phyloP scores from a whole-genome alignment of 2,888 invertebrate species.

The Formica aserva region DNA sequence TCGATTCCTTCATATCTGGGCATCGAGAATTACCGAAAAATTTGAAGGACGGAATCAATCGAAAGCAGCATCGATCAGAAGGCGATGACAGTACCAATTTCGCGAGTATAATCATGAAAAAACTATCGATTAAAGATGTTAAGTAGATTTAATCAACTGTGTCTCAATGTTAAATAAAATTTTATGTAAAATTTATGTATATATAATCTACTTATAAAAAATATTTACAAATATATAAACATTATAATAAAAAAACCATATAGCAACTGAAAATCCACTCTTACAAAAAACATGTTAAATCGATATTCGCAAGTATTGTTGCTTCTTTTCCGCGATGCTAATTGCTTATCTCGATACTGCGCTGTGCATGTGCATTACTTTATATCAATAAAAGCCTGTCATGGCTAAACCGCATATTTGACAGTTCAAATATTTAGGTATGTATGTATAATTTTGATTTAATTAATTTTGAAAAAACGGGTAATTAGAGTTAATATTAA shows the following conservation, averaged over 20 bases:
- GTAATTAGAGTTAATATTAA: too few species aligned
- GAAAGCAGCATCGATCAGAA: constrained; percentile 37
- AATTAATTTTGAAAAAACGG: too few species aligned
- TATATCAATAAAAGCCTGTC: too few species aligned
- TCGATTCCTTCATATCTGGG: constrained; percentile 64
- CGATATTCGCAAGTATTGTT: too few species aligned
- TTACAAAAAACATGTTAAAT: background rate
- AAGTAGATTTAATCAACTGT: constrained; percentile 6
- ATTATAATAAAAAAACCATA: background rate
- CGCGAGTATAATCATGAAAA: constrained; percentile 21
- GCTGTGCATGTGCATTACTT: too few species aligned
- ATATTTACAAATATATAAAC: background rate
- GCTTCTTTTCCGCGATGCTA: too few species aligned
- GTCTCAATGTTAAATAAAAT: background rate
- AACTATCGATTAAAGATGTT: constrained; percentile 19
- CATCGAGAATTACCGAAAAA: constrained; percentile 58
- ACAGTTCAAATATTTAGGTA: too few species aligned
- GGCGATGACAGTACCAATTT: constrained; percentile 40
- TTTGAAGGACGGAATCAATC: constrained; percentile 15
- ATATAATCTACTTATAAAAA: background rate
- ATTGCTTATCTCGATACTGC: too few species aligned
- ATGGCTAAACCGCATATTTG: too few species aligned
- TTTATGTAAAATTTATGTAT: constrained; percentile 4
- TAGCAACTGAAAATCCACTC: background rate
- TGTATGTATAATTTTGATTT: too few species aligned